phyloP scores from a whole-genome alignment of 2,113 vertebrate genomes.

The Myrmecophaga tridactyla region DNA sequence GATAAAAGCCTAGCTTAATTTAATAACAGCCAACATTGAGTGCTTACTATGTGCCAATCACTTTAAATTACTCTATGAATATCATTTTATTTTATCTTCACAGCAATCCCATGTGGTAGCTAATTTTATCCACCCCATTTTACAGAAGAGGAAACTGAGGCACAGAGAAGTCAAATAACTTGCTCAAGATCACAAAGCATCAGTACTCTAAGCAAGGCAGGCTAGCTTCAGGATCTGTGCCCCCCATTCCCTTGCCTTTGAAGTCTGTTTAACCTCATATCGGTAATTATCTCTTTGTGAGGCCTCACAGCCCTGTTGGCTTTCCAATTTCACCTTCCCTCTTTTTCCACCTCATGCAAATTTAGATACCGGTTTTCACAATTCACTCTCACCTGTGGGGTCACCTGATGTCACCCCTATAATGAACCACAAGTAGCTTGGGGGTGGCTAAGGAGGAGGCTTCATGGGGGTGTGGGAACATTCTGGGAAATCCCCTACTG shows the following conservation, averaged over 20 bases:
- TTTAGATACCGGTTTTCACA: background rate
- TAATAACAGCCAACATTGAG: background rate
- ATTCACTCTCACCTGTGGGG: constrained; percentile 18
- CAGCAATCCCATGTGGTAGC: background rate
- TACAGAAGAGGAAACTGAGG: background rate
- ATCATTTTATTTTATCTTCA: background rate
- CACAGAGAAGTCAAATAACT: background rate
- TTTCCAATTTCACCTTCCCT: background rate
- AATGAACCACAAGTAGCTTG: background rate
- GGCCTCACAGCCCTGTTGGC: background rate
- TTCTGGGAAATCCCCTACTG: constrained; percentile 69
- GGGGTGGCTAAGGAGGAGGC: constrained; percentile 44
- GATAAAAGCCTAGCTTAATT: background rate
- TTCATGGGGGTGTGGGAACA: constrained; percentile 57
- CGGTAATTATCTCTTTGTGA: background rate
- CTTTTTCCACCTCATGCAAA: background rate
- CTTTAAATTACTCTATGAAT: background rate
- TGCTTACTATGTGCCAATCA: background rate
- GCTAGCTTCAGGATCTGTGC: background rate
- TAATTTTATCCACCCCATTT: background rate
- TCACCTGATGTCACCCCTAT: background rate
- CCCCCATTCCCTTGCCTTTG: background rate
- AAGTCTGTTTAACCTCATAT: background rate
- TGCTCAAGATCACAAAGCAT: background rate
- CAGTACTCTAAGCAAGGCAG: background rate